Evolutionary conservation across 2,797 vertebrate genomes (phyloP), one percentile per base, ranked within the genome.

Genomic region (Cuculus canorus): DNA sequence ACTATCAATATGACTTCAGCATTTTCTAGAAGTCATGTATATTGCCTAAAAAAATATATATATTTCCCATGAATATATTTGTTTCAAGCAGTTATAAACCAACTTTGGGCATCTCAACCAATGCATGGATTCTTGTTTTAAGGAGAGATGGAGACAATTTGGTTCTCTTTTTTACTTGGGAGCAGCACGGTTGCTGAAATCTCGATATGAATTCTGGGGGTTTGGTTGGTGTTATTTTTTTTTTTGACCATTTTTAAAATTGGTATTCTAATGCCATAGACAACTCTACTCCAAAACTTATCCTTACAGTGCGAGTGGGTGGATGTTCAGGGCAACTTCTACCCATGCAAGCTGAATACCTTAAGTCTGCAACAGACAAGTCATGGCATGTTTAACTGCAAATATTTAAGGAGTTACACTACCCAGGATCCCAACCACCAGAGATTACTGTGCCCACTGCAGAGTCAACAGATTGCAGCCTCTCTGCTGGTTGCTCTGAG

Each of bases 41-140:
- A 17, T 33, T 54, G 17, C 13, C n/a, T 47, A 63, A 10, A 61
- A 75, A 66, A 41, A 47, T 52, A 8, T 25, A 77, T 3, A 4
- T 5, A 47, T 47, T 83, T 75, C 17, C 21, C 50, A 24, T 50
- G 53, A 39, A 25, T 10, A 11, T 33, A 33, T 53, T 30, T 72
- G 13, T 11, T 85, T 93, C 56, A 57, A 84, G 53, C 7, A 9
- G 61, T 95, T 93, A 54, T 69, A 92, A 93, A 73, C 63, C 5
- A 3, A 70, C 65, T 92, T 78, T 15, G 18, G 85, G 77, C 85
- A 86, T 71, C 95, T 96, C 90, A 92, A 79, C 60, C 54, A 70
- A 90, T 61, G 61, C 70, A 82, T 28, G 65, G 78, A 77, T 83
- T 94, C 92, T 86, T 94, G 68, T 88, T 96, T 95, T 88, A 95